Evolutionary conservation across 2,113 vertebrate species (phyloP).

Genomic region (Pipa parva): DNA sequence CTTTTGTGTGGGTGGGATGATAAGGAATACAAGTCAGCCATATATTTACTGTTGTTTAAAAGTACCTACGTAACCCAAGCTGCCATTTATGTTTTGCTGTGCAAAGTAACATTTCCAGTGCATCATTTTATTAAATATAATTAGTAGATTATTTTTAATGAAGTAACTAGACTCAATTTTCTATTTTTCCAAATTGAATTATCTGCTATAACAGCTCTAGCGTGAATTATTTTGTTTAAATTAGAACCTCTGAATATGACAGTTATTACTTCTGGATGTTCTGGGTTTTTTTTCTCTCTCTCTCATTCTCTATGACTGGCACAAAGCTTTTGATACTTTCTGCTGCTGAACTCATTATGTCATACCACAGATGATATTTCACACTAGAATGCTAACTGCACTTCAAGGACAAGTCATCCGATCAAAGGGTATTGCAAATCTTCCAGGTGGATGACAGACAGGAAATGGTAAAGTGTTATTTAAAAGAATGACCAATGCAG

Average conservation of each 20-base stretch:
- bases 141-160: conserved; percentile 17
- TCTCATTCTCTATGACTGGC: conserved; percentile 30
- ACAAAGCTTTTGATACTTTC: conserved; percentile 41
- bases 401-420: conserved; percentile 58
- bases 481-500: conserved; percentile 49
- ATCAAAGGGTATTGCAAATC: conserved; percentile 57
- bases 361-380: conserved; percentile 48
- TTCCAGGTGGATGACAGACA: conserved; percentile 49
- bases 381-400: conserved; percentile 48
- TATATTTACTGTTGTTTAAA: no score
- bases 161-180: conserved; percentile 15
- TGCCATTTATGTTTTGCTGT: no score
- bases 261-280: conserved; percentile 36
- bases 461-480: conserved; percentile 51
- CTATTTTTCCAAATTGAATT: conserved; percentile 41
- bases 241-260: background rate
- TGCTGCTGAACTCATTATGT: conserved; percentile 52
- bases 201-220: conserved; percentile 31
- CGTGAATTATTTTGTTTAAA: conserved; percentile 43
- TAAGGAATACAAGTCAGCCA: no score
- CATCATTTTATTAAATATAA: no score
- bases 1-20: no score
- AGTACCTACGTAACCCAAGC: no score
- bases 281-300: conserved; percentile 15
- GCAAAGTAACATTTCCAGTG: no score